These are phyloP conservation scores for Hyla sarda DNA, from an alignment of 2,113 vertebrate genomes.

Conservation along the genomic window DNA sequence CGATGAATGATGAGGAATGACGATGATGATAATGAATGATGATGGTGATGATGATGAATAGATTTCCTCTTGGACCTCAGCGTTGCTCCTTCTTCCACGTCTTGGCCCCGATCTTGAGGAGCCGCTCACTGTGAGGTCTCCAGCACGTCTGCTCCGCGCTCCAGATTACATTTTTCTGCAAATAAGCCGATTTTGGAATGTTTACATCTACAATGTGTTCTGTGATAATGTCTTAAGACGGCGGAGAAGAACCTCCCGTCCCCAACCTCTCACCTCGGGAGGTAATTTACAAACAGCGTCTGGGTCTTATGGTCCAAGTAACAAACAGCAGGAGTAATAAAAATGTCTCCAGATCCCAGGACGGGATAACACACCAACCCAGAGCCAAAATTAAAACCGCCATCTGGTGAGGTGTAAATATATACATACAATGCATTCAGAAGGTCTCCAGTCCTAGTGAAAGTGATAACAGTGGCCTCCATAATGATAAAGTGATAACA, in stretches of 20 bases:
- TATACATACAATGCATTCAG: too few species aligned
- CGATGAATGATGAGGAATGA: too few species aligned
- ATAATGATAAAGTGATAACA: too few species aligned
- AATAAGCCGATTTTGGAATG: constrained; percentile 38
- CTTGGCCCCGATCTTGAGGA: not conserved
- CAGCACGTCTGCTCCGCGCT: not conserved
- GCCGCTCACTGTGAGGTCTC: constrained; percentile 42
- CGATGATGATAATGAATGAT: not conserved
- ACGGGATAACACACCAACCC: not conserved
- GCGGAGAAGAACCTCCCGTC: constrained; percentile 35
- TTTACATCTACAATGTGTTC: constrained; percentile 40
- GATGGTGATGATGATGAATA: not conserved
- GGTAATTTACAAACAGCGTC: constrained; percentile 29
- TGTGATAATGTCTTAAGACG: constrained; percentile 3
- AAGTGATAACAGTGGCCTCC: too few species aligned
- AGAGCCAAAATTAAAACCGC: not conserved
- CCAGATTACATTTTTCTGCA: constrained; percentile 40
- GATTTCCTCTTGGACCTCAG: not conserved
- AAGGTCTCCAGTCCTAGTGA: too few species aligned
- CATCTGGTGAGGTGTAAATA: not conserved
- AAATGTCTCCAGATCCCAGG: not conserved
- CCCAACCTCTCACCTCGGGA: constrained; percentile 22
- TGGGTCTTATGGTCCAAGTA: constrained; percentile 4
- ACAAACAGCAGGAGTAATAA: constrained; percentile 18
- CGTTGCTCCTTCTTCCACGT: not conserved